Evolutionary conservation across 2,113 vertebrate genomes (phyloP).

Genomic region (Sterrhoptilus dennistouni): DNA sequence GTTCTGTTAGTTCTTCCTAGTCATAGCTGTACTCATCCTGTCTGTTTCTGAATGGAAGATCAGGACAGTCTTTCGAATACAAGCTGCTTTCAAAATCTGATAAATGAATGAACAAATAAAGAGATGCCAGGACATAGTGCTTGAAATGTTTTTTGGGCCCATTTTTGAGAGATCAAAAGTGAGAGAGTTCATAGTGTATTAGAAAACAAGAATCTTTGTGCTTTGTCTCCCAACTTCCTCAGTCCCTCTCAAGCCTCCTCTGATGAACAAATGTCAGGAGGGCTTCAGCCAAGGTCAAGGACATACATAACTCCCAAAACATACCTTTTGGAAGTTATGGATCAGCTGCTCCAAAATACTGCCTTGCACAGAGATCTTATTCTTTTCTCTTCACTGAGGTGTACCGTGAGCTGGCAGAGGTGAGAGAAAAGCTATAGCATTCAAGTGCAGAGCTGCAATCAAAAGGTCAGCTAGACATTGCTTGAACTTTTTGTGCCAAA

Average conservation of each 20-base stretch:
- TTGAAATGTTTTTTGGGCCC: background rate
- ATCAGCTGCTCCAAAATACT: background rate
- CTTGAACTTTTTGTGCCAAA: background rate
- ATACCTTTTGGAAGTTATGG: background rate
- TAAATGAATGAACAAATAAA: background rate
- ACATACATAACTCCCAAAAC: too few species aligned
- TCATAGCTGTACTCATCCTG: background rate
- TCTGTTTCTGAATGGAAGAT: background rate
- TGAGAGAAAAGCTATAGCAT: background rate
- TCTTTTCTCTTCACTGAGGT: background rate
- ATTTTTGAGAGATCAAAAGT: background rate
- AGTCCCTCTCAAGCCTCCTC: background rate
- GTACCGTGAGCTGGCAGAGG: background rate
- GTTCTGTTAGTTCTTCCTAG: background rate
- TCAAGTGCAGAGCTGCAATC: background rate
- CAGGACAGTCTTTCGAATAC: background rate
- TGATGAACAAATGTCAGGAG: background rate
- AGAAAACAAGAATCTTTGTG: background rate
- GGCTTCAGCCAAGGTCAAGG: too few species aligned
- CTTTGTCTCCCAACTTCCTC: background rate
- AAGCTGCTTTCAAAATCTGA: background rate
- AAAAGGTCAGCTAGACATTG: background rate
- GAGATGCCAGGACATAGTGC: background rate
- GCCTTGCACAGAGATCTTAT: rapidly evolving
- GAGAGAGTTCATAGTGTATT: background rate